Conservation (phyloP, 1,140 invertebrate species). For the Meloidogyne exigua region DNA sequence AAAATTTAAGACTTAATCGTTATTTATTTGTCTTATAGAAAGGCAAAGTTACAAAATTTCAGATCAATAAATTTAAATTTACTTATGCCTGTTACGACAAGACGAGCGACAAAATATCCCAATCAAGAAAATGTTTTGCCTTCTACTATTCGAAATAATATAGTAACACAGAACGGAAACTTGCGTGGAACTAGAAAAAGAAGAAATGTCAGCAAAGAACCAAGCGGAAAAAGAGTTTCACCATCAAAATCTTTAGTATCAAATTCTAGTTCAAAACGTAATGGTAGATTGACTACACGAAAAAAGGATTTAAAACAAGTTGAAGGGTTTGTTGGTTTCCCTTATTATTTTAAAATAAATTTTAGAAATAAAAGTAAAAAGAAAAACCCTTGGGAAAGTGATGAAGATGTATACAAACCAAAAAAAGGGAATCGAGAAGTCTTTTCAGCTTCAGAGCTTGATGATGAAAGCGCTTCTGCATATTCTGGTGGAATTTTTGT, state of each 20-base stretch:
- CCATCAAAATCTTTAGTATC: neutral
- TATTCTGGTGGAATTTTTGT: neutral
- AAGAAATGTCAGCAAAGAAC: neutral
- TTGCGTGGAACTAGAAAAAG: neutral
- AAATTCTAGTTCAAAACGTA: conserved; percentile 6
- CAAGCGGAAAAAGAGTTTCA: neutral
- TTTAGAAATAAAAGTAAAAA: neutral
- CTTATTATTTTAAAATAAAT: neutral
- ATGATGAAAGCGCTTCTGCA: neutral
- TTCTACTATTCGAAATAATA: neutral
- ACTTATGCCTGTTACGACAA: neutral
- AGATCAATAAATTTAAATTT: no score
- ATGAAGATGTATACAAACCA: conserved; percentile 24
- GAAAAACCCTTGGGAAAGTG: conserved; percentile 36
- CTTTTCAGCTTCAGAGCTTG: conserved; percentile 7
- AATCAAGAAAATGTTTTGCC: neutral
- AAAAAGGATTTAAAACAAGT: neutral
- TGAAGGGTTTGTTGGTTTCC: neutral
- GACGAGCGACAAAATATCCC: conserved; percentile 1
- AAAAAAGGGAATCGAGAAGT: neutral
- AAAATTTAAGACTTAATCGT: no score
- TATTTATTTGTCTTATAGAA: no score
- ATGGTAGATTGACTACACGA: neutral
- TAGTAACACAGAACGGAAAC: neutral
- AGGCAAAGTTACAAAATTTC: no score